These are phyloP conservation scores for Villa cingulata DNA, from an alignment of 2,888 invertebrate species.

Conservation along the genomic window DNA sequence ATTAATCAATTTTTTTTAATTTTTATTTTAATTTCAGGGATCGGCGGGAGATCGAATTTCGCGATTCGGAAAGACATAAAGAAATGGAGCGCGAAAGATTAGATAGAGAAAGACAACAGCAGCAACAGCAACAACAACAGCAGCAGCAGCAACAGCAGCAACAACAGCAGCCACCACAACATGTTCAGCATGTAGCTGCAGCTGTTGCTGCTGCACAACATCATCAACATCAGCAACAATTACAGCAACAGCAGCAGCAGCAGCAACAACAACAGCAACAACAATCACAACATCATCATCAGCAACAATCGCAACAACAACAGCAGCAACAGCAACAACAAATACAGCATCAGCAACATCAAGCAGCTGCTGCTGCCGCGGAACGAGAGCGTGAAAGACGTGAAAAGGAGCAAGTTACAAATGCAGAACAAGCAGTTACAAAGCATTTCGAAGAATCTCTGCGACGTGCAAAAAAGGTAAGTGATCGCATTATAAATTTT, in stretches of 20 bases:
- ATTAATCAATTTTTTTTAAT: no score
- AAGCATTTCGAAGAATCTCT: conserved; percentile 85
- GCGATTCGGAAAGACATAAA: conserved; percentile 15
- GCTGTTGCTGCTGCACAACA: conserved; percentile 5
- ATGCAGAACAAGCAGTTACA: conserved; percentile 56
- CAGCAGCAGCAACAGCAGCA: conserved; percentile 10
- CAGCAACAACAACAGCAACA: conserved; percentile 6
- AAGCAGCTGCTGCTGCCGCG: conserved; percentile 20
- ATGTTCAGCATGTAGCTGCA: neutral
- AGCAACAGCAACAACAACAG: conserved; percentile 10
- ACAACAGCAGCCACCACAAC: conserved; percentile 9
- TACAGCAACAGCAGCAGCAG: conserved; percentile 11
- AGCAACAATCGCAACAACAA: conserved; percentile 5
- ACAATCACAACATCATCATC: conserved; percentile 2
- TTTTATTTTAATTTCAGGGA: conserved; percentile 12
- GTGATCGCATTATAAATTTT: neutral
- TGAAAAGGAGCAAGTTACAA: conserved; percentile 39
- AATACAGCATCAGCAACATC: conserved; percentile 1
- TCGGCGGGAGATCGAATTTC: conserved; percentile 15
- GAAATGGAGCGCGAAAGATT: conserved; percentile 15
- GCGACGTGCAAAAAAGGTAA: conserved; percentile 41
- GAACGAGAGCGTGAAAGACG: conserved; percentile 41
- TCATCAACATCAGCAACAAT: conserved; percentile 9
- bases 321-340: conserved; percentile 6
- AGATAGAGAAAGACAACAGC: conserved; percentile 10